Base-by-base conservation (phyloP, 2,888 invertebrate genomes). In the Drosophila formosana region DNA sequence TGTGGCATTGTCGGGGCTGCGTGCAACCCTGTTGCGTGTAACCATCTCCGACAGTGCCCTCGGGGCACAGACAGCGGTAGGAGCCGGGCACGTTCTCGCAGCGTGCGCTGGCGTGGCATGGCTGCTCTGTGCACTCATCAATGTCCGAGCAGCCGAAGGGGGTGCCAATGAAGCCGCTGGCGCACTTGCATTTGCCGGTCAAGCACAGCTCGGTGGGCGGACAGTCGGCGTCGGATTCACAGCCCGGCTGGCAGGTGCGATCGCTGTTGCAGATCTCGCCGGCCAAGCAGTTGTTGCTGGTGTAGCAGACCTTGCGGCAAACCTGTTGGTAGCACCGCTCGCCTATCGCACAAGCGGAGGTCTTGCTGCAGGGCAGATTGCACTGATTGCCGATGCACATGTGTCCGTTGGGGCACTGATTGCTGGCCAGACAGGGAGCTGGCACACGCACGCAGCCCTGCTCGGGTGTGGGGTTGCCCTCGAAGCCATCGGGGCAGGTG, bases 361-460 rank as follows among this genome's bases (percentile, higher is more conserved):
- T 95, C 71, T 95, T 95, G 76, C 94, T 93, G 88, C 98, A 98
- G 4, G 96, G 95, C 39, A 96, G 94, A 89, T 95, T 96, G 86
- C 98, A 98, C 77, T 95, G 94, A 55, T 95, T 95, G 18, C 94
- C 95, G 45, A 96, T 95, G 90, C 98, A 98, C 93, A 95, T 94
- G 81, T 97, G 96, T 53, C 95, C 95, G 47, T 93, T 93, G 4
- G 96, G 96, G 88, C 98, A 98, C 80, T 97, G 95, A 52, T 94
- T 94, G 39, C 95, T 94, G 67, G 94, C 94, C 26, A 86, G 34
- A 82, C 98, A 98, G 18, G 94, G 90, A 43, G 94, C 93, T n/a
- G 97, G 95, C 61, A 96, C 95, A 78, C 98, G 94, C 5, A 97
- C 96, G 90, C 98, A 98, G 4, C 97, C 97, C 92, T 97, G 97